Base-by-base conservation (phyloP, 92 coral and sea anemone genomes). In the Palythoa caribaeorum region DNA sequence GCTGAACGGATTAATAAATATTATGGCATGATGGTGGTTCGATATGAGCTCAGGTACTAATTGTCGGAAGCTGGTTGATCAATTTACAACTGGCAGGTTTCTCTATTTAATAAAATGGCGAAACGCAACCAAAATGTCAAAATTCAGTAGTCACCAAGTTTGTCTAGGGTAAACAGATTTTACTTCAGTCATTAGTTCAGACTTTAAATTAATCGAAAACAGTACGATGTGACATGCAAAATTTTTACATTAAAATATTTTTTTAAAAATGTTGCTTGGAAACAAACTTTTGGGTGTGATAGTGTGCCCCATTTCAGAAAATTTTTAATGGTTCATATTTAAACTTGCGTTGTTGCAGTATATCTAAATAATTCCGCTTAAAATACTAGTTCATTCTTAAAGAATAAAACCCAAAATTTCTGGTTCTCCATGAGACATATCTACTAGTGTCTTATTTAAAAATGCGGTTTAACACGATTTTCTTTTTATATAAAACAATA, bases 11-110 rank as follows among this genome's bases (percentile, higher is more conserved):
- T 35, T 38, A 35, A 38, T 35, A 14, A 35, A 37, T 7, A 2
- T 21, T 12, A 20, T 70, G 10, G 19, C 65, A 44, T 59, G 75
- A 20, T 70, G 75, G 75, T 70, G 44, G 75, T 5, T 20, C 2
- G 48, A 70, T 35, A 9, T 5, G 6, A 70, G 6, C 39, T 20
- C 38, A 1, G 6, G 38, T 10, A 12, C 9, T 38, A 70, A 35
- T 70, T 70, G 75, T 70, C 40, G 47, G 16, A 70, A 70, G 38
- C 14, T 9, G 75, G 75, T 70, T 36, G 50, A 70, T 70, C 47
- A 13, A 37, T 36, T 70, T 2, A 10, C 12, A 70, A 1, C 2
- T 36, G 4, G 47, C 47, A 35, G 75, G 47, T 35, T 70, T 70
- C 13, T 10, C 47, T 70, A 35, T 63, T 63, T 3, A 63, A 28